These are phyloP conservation scores for Nothobranchius kuhntae DNA, from an alignment of 2,113 vertebrate species.

Conservation along the genomic window DNA sequence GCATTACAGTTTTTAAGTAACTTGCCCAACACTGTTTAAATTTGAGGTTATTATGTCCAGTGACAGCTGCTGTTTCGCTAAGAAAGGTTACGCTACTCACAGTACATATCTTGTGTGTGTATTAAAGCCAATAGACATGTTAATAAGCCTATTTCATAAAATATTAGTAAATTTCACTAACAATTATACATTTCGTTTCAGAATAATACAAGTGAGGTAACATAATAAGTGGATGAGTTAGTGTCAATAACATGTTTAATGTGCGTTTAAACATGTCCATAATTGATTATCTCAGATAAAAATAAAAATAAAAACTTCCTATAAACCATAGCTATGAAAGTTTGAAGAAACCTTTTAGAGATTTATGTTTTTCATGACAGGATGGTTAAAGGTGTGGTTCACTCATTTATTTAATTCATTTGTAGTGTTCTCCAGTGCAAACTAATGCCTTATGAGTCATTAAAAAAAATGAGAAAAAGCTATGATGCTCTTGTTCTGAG, in stretches of 20 bases:
- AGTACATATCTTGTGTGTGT: not conserved
- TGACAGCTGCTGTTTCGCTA: not conserved
- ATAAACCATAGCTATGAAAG: not conserved
- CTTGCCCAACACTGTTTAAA: too few relatives aligned
- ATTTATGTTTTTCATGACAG: too few relatives aligned
- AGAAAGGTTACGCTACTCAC: not conserved
- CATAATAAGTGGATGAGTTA: not conserved
- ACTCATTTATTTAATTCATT: too few relatives aligned
- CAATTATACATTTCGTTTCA: not conserved
- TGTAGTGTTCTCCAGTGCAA: too few relatives aligned
- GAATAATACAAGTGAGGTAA: not conserved
- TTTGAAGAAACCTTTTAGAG: not conserved
- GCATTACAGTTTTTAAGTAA: too few relatives aligned
- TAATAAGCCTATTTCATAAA: not conserved
- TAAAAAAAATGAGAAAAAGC: too few relatives aligned
- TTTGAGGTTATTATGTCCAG: not conserved
- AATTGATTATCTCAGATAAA: too few relatives aligned
- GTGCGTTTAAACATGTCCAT: not conserved
- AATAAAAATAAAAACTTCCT: not conserved
- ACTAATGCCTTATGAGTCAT: too few relatives aligned
- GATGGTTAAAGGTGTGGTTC: too few relatives aligned
- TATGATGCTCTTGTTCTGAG: too few relatives aligned
- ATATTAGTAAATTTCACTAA: too few relatives aligned
- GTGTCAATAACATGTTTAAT: not conserved
- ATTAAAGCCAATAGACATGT: not conserved